A percentile compares a stretch with the other conserved stretches of the same genome.
phyloP scores from a whole-genome alignment of 2,113 vertebrate species.

The Papio anubis region DNA sequence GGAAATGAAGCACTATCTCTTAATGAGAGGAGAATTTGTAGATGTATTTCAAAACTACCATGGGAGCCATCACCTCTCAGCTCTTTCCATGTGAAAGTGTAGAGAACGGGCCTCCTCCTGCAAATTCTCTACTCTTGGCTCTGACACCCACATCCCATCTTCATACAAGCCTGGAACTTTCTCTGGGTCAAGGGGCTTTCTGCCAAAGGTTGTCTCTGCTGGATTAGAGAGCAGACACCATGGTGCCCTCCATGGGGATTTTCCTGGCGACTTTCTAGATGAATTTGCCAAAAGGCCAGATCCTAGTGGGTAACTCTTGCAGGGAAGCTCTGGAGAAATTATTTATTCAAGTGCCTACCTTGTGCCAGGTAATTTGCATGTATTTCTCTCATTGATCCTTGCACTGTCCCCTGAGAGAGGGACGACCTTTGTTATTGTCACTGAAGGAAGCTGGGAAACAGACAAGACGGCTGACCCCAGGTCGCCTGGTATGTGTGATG shows the following conservation, averaged over 20 bases:
- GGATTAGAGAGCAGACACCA: neutral
- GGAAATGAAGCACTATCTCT: too few species aligned
- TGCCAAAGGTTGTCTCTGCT: neutral
- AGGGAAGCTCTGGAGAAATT: neutral
- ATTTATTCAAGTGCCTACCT: neutral
- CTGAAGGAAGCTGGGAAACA: neutral
- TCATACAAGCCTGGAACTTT: fast-evolving
- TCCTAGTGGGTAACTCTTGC: neutral
- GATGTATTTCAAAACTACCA: neutral
- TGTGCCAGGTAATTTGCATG: neutral
- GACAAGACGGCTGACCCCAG: neutral
- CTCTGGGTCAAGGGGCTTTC: neutral
- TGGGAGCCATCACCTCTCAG: fast-evolving
- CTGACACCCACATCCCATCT: fast-evolving
- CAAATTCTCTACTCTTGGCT: fast-evolving
- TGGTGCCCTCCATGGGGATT: too few species aligned
- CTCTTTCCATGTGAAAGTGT: neutral
- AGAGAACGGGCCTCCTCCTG: fast-evolving
- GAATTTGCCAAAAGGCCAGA: neutral
- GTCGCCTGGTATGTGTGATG: neutral
- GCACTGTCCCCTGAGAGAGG: too few species aligned
- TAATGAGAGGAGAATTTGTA: neutral
- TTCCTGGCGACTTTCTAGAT: neutral
- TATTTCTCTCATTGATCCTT: neutral
- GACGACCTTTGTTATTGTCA: too few species aligned